Conservation (phyloP, 2,113 vertebrate genomes). For the Plecotus auritus region DNA sequence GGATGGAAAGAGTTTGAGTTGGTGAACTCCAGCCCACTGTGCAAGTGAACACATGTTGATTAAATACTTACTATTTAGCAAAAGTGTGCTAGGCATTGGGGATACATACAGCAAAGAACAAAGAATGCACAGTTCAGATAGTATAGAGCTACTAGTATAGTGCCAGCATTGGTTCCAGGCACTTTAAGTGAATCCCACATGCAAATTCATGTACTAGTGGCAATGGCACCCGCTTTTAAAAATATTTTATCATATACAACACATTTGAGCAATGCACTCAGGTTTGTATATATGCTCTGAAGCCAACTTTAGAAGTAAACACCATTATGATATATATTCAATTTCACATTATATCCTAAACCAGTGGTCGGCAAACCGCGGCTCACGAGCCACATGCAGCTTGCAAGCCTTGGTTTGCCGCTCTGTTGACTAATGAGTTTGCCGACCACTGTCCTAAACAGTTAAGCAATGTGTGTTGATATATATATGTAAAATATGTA, state of each 20-base stretch:
- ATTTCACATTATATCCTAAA: slow-evolving; percentile 72
- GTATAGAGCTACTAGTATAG: not conserved
- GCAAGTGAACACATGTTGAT: not conserved
- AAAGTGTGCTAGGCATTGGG: not conserved
- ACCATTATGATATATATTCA: slow-evolving; percentile 33
- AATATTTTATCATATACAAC: not conserved
- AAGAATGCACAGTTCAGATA: not conserved
- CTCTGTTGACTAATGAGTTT: too few relatives aligned
- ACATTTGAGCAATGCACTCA: slow-evolving; percentile 67
- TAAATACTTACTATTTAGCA: not conserved
- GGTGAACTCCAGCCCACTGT: not conserved
- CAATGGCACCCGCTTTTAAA: not conserved
- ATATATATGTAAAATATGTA: not conserved
- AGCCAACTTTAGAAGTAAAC: slow-evolving; percentile 50
- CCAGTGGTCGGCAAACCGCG: not conserved
- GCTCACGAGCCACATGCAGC: too few relatives aligned
- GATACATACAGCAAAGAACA: not conserved
- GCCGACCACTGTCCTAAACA: too few relatives aligned
- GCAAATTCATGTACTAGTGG: not conserved
- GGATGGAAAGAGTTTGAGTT: not conserved
- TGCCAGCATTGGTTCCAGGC: not conserved
- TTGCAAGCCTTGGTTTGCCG: too few relatives aligned
- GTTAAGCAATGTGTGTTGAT: slow-evolving; percentile 66
- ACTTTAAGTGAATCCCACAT: not conserved
- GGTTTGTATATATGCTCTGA: slow-evolving; percentile 71